Conservation (phyloP, 1,140 invertebrate genomes). For the Tetramorium parvispinum region DNA sequence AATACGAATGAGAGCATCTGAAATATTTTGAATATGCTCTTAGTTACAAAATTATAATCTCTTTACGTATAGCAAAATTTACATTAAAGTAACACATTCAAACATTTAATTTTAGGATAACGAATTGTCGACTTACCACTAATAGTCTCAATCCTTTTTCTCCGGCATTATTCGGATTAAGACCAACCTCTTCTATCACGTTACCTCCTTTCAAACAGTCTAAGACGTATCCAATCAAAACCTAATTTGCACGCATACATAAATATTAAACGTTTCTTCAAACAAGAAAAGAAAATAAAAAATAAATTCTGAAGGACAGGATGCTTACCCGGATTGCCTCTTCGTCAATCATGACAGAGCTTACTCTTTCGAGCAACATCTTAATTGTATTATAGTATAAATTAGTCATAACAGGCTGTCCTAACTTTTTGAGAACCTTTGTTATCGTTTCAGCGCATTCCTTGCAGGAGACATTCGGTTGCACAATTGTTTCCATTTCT, state of each 20-base stretch:
- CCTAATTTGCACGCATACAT: constrained; percentile 69
- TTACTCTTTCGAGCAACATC: constrained; percentile 96
- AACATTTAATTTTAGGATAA: constrained; percentile 1
- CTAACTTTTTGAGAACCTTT: constrained; percentile 96
- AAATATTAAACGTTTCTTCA: constrained; percentile 13
- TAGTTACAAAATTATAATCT: constrained; percentile 43
- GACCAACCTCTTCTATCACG: constrained; percentile 91
- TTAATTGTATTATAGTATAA: constrained; percentile 98
- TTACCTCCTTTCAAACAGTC: constrained; percentile 90
- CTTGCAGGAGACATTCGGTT: constrained; percentile 95
- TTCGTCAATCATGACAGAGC: constrained; percentile 97
- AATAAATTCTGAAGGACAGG: background rate
- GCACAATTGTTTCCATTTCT: constrained; percentile 94
- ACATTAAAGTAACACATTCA: constrained; percentile 17
- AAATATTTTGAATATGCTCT: constrained; percentile 54
- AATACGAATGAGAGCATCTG: constrained; percentile 95
- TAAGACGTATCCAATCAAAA: constrained; percentile 84
- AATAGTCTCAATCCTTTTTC: constrained; percentile 93
- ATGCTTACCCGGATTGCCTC: constrained; percentile 89
- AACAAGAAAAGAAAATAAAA: constrained; percentile 29
- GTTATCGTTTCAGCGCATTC: constrained; percentile 93
- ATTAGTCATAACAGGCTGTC: constrained; percentile 97
- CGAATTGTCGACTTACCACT: constrained; percentile 84
- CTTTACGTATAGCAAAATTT: constrained; percentile 5
- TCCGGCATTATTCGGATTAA: constrained; percentile 92